Evolutionary conservation across 2,113 vertebrate species (phyloP).

Genomic region (Baryphthengus martii): DNA sequence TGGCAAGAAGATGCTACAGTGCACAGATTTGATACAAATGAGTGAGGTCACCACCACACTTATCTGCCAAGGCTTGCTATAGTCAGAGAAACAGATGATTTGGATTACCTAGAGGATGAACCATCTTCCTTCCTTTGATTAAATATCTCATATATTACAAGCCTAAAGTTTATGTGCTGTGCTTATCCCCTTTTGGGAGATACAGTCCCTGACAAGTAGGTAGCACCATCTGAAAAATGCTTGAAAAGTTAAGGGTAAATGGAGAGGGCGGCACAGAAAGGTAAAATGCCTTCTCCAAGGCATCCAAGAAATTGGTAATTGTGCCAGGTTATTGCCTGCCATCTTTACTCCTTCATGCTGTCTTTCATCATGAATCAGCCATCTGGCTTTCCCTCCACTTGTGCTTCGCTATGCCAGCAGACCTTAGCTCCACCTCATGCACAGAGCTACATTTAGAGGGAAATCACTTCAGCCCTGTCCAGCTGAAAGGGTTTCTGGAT

Average conservation of each 20-base stretch:
- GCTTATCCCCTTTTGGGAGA: not conserved
- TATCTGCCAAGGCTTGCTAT: not conserved
- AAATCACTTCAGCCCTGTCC: not conserved
- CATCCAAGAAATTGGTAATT: not conserved
- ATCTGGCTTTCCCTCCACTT: conserved; percentile 30
- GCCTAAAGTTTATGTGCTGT: not conserved
- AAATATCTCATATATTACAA: not conserved
- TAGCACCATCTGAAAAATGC: not conserved
- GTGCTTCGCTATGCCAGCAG: not conserved
- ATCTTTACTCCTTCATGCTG: not conserved
- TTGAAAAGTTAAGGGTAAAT: not conserved
- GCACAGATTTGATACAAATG: not conserved
- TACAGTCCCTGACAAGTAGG: not conserved
- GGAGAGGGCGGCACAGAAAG: not conserved
- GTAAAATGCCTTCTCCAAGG: not conserved
- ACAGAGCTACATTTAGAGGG: conserved; percentile 18
- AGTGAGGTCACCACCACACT: not conserved
- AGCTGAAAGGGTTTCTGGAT: not conserved
- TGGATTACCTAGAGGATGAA: not conserved
- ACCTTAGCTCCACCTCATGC: not conserved
- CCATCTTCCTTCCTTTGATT: not conserved
- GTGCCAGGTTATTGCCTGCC: not conserved
- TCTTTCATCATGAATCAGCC: conserved; percentile 27
- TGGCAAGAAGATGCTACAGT: not conserved
- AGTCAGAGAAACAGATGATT: not conserved